Conservation (phyloP, 2,797 vertebrate species). For the Megalops cyprinoides region DNA sequence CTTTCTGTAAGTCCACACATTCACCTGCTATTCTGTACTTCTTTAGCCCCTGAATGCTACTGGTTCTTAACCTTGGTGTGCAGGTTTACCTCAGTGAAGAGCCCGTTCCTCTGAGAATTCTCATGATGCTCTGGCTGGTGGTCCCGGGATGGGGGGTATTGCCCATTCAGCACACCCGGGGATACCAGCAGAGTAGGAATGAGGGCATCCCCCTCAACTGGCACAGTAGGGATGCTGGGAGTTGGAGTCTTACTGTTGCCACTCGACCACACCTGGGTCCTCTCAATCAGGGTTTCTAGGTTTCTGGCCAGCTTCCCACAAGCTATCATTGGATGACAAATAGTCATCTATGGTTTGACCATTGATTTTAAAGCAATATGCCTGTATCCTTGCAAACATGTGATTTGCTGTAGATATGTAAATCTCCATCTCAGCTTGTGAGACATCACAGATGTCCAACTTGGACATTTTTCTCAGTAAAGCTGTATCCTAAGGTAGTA, state of each 20-base stretch:
- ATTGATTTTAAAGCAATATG: constrained; percentile 13
- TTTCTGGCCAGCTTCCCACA: constrained; percentile 60
- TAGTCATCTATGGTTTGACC: constrained; percentile 12
- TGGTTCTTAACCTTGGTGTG: background rate
- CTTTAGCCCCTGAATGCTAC: background rate
- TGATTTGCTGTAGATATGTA: background rate
- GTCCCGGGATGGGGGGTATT: constrained; percentile 26
- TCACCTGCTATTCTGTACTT: background rate
- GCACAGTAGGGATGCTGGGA: constrained; percentile 33
- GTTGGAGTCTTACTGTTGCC: constrained; percentile 30
- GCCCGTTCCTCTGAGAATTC: constrained; percentile 31
- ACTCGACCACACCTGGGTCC: constrained; percentile 52
- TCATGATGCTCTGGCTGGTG: constrained; percentile 36
- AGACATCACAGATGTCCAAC: background rate
- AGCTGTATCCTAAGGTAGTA: background rate
- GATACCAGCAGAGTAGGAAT: constrained; percentile 27
- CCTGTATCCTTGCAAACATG: background rate
- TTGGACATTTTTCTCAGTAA: background rate
- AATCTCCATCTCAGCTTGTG: background rate
- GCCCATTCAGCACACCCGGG: constrained; percentile 33
- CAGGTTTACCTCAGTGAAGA: constrained; percentile 47
- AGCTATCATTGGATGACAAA: constrained; percentile 43
- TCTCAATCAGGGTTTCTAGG: constrained; percentile 60
- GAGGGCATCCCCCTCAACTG: constrained; percentile 29
- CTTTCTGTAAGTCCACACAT: background rate